A percentile compares a stretch with the other conserved stretches of the same genome.
phyloP scores from a whole-genome alignment of 2,888 invertebrate genomes.

The Psococerastis gibbosa region DNA sequence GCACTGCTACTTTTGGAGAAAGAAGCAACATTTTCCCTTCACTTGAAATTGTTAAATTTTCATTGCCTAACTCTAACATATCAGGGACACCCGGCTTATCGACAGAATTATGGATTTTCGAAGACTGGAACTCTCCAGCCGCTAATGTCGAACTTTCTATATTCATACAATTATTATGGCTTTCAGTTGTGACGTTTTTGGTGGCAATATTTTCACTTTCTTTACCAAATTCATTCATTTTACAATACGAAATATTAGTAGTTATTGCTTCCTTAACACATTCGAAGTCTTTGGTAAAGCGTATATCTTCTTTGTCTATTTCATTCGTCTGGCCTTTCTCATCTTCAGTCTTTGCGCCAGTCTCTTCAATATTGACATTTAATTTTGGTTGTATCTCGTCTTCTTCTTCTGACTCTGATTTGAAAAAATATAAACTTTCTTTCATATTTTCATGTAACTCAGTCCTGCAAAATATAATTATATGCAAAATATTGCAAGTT shows the following conservation, averaged over 20 bases:
- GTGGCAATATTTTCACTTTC: neutral
- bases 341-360: neutral
- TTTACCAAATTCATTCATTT: neutral
- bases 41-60: too few species aligned
- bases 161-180: neutral
- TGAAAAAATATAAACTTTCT: conserved; percentile 1
- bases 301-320: neutral
- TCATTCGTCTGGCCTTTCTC: neutral
- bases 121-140: too few species aligned
- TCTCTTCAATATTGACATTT: neutral
- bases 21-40: too few species aligned
- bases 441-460: conserved; percentile 1
- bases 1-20: too few species aligned
- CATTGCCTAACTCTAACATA: too few species aligned
- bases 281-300: neutral
- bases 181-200: neutral
- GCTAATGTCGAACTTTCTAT: neutral
- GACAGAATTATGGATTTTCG: too few species aligned
- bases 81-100: too few species aligned
- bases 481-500: too few species aligned
- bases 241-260: neutral
- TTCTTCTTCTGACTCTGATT: conserved; percentile 7
- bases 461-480: neutral
- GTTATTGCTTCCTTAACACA: neutral
- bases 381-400: neutral